Evolutionary conservation across 2,797 vertebrate species (phyloP), one percentile per base, ranked within the genome.

Genomic region (Brachyalestes nurse): DNA sequence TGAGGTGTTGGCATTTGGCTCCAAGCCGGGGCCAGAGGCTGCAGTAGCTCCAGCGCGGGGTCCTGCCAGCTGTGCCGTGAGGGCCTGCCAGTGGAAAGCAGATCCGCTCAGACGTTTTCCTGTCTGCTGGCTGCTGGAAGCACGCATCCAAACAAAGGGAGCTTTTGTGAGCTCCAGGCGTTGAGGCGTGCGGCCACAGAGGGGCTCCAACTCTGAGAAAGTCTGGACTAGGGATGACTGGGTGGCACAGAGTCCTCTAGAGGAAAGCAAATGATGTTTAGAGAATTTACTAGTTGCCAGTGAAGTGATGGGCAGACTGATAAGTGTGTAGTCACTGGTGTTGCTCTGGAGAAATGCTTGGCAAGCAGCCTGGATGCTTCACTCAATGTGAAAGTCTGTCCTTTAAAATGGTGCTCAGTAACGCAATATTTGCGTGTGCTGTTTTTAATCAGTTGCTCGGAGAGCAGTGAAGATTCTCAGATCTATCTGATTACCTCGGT

Each of bases 131-230:
- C 78, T 79, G 78, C 65, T 74, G 86, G 86, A 83, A 81, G 65
- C 72, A 84, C 87, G 86, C 47, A 28, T 78, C 82, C 82, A 88
- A 89, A 94, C 91, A 93, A 93, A 91, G 90, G 79, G 23, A 79
- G 66, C 84, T 88, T 92, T 92, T 93, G 88, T 93, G 88, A 85
- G 74, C 40, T 45, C 57, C n/a, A 72, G 82, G 84, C 62, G 77
- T 81, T 85, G 60, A 73, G 86, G 82, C 82, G 85, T 72, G 80
- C 75, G 65, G 78, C 73, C 73, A 34, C 47, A 75, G 80, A 47
- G 78, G 83, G 73, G 72, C 21, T 73, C 40, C 65, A 69, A 45
- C 62, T 19, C 53, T 64, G 74, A 53, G 38, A 66, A 45, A 45
- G 64, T 45, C 45, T 70, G 67, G n/a, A 25, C 40, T 42, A 77